These are phyloP conservation scores for Ruditapes philippinarum DNA, from an alignment of 1,140 invertebrate genomes.

Conservation along the genomic window DNA sequence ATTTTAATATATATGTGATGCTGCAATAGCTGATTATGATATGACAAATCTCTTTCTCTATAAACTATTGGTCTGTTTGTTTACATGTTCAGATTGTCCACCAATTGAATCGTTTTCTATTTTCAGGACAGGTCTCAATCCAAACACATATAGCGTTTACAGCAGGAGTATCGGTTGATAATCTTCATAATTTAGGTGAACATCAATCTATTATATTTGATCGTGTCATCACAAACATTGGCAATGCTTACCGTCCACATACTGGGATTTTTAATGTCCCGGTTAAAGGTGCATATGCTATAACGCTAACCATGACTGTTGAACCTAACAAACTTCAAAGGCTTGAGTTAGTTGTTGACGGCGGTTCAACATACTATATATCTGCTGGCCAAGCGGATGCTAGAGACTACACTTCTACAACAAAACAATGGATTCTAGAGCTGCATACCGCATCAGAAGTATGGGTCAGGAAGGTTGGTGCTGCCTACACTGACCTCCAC, in stretches of 20 bases:
- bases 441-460: constrained; percentile 7
- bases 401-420: neutral
- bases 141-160: neutral
- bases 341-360: neutral
- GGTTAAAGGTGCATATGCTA: constrained; percentile 28
- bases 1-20: too few relatives aligned
- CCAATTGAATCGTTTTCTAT: too few relatives aligned
- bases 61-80: too few relatives aligned
- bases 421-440: neutral
- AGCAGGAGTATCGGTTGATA: neutral
- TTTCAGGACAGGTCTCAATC: too few relatives aligned
- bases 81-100: too few relatives aligned
- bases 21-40: too few relatives aligned
- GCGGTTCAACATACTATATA: neutral
- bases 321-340: neutral
- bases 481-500: neutral
- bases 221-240: constrained; percentile 14
- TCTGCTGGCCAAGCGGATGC: neutral
- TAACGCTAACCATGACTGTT: neutral
- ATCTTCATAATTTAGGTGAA: neutral
- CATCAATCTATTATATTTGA: constrained; percentile 55
- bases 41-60: too few relatives aligned
- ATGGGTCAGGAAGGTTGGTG: constrained; percentile 2
- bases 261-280: constrained; percentile 28
- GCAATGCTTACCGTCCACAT: neutral